These are phyloP conservation scores for Ypsolopha sequella DNA, from an alignment of 2,888 invertebrate species.

Conservation along the genomic window DNA sequence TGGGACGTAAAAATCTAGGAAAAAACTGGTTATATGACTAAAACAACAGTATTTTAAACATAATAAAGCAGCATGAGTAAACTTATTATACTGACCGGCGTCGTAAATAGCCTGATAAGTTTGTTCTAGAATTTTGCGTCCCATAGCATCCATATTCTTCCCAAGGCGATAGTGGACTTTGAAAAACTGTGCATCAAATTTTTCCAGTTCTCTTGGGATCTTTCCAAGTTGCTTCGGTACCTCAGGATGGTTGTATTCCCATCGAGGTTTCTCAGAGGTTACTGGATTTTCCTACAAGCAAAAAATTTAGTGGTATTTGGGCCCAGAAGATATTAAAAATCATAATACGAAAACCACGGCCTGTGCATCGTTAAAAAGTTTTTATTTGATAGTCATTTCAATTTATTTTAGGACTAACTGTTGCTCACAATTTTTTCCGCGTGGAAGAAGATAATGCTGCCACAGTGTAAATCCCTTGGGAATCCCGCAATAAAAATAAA, in stretches of 20 bases:
- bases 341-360: too few species aligned
- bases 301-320: background rate
- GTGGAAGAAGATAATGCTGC: too few species aligned
- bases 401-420: too few species aligned
- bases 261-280: constrained; percentile 63
- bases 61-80: too few species aligned
- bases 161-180: constrained; percentile 76
- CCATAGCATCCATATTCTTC: constrained; percentile 54
- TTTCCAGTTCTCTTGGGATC: constrained; percentile 59
- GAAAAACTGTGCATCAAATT: constrained; percentile 80
- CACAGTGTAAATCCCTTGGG: too few species aligned
- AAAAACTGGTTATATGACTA: too few species aligned
- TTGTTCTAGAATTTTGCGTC: constrained; percentile 77
- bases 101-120: constrained; percentile 81
- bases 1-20: too few species aligned
- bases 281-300: constrained; percentile 66
- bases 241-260: constrained; percentile 37
- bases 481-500: too few species aligned
- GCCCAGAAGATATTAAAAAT: background rate
- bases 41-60: too few species aligned
- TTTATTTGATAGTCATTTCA: too few species aligned
- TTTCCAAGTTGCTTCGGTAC: constrained; percentile 75
- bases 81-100: constrained; percentile 49
- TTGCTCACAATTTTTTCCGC: too few species aligned
- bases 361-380: too few species aligned